Evolutionary conservation across 2,113 vertebrate genomes (phyloP), one percentile per base, ranked within the genome.

Genomic region (Nyctibius bracteatus): DNA sequence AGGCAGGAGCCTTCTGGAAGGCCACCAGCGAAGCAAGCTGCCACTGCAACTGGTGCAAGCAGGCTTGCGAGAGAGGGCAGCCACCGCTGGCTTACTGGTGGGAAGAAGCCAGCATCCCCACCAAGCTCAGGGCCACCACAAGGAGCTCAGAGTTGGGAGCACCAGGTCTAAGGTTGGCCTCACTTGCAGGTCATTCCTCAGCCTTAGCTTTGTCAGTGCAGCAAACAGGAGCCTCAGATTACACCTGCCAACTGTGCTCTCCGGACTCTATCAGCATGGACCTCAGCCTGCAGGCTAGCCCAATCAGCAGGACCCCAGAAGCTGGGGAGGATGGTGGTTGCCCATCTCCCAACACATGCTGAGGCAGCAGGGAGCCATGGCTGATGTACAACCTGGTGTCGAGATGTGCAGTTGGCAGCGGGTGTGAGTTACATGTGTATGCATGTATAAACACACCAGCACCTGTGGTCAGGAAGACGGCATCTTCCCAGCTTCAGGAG

Each of bases 21-120:
- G 44, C 23, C 47, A 55, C 14, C 63, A 72, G 54, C 1, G 0
- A 71, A 72, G 54, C 1, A 0, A 71, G 55, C 62, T 75, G 84
- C 61, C 31, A 5, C 75, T 18, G 41, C 78, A 47, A 3, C 41
- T 18, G n/a, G 6, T 19, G 46, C 20, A 27, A 14, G 10, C 0
- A 1, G 39, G 43, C 21, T 19, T 13, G 30, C 0, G 0, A 46
- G 58, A 81, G 65, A 79, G 31, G 9, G 27, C 3, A 3, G 59
- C 19, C 0, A 1, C 31, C 0, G 0, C 10, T 6, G 3, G n/a
- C 39, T 37, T 31, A 33, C 25, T 2, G 1, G 13, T 1, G 14
- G 55, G 39, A 52, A 83, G n/a, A 54, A 63, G 25, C 57, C 44
- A 63, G 61, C 14, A 14, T 33, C 47, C 49, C 30, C 67, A 49